These are phyloP conservation scores for Pagetopsis macropterus DNA, from an alignment of 2,797 vertebrate genomes.

Conservation along the genomic window DNA sequence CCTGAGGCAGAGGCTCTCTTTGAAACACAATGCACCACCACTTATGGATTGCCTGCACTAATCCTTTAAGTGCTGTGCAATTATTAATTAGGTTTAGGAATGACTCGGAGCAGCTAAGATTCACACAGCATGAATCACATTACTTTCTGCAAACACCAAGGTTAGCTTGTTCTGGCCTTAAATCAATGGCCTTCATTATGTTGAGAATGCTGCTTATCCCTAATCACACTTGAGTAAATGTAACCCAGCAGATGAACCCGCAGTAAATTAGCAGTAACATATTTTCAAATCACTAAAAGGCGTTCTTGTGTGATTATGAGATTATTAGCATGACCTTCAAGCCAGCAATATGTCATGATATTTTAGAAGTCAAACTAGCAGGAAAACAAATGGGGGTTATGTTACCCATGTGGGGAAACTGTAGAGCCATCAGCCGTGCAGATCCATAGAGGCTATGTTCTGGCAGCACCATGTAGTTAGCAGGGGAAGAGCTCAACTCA, in stretches of 20 bases:
- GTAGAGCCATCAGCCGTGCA: neutral
- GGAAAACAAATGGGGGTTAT: conserved; percentile 4
- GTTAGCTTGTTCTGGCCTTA: neutral
- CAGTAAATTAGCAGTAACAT: neutral
- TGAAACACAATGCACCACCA: neutral
- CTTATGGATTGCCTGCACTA: neutral
- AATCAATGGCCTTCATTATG: neutral
- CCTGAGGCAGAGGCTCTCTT: neutral
- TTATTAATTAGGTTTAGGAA: conserved; percentile 20
- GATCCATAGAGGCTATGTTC: neutral
- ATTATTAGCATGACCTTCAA: conserved; percentile 28
- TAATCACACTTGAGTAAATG: neutral
- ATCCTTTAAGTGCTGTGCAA: conserved; percentile 17
- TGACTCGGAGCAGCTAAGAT: conserved; percentile 9
- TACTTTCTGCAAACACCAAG: neutral
- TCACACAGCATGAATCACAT: conserved; percentile 13
- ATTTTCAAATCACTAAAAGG: neutral
- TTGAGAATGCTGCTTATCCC: neutral
- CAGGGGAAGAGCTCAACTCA: neutral
- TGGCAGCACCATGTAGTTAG: neutral
- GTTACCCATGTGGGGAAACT: neutral
- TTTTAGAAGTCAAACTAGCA: conserved; percentile 35
- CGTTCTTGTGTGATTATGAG: neutral
- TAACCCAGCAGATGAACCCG: conserved; percentile 12
- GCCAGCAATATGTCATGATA: conserved; percentile 11